A percentile compares a stretch with the other conserved stretches of the same genome.
Conservation (phyloP, 2,113 vertebrate species). For the Jaculus jaculus region DNA sequence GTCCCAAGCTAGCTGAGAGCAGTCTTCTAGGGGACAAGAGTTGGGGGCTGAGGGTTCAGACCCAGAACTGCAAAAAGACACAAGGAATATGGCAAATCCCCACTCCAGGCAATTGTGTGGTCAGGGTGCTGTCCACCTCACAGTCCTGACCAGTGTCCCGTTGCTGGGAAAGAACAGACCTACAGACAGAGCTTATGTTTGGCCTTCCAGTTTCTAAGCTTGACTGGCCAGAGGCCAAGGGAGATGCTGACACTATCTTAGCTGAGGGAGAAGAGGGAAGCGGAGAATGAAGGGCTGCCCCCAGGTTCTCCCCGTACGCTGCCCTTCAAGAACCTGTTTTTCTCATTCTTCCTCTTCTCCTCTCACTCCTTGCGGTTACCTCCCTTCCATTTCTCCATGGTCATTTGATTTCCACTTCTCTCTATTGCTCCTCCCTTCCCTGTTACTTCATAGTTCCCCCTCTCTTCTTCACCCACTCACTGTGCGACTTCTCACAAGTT, state of each 20-base stretch:
- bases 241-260: not conserved
- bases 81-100: no score
- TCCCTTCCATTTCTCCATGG: not conserved
- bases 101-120: not conserved
- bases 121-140: slow-evolving; percentile 25
- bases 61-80: not conserved
- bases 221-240: not conserved
- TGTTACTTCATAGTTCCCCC: not conserved
- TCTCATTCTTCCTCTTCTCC: not conserved
- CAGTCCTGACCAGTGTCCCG: slow-evolving; percentile 23
- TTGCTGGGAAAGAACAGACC: not conserved
- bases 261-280: not conserved
- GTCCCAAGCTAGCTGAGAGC: not conserved
- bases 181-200: rapidly evolving
- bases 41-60: not conserved
- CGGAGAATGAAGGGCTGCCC: not conserved
- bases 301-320: not conserved
- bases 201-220: not conserved
- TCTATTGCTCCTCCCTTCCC: not conserved
- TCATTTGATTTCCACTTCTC: not conserved
- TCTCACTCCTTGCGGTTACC: not conserved
- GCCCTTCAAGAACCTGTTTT: not conserved
- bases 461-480: not conserved
- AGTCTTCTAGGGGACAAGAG: not conserved
- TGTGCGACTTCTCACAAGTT: not conserved